Conservation (phyloP, 2,888 invertebrate species). For the Leptinotarsa haldemani region DNA sequence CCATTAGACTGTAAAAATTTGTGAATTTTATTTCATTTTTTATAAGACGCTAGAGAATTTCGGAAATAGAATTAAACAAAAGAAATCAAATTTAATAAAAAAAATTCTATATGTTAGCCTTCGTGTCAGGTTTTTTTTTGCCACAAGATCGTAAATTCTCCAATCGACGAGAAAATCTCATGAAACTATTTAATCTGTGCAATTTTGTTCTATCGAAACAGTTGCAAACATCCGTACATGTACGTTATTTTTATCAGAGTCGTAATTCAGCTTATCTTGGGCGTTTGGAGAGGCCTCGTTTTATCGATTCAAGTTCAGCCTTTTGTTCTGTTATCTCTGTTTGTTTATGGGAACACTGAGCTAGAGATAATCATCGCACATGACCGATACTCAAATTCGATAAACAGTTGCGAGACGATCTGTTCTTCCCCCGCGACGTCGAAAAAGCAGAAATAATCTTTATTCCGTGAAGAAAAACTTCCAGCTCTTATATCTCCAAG, state of each 20-base stretch:
- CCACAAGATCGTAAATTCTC: no score
- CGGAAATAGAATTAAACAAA: no score
- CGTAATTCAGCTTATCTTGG: conserved; percentile 1
- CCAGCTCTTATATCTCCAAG: no score
- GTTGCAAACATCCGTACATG: background rate
- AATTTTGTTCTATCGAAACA: background rate
- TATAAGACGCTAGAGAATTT: no score
- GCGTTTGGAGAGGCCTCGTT: background rate
- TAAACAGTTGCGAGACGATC: background rate
- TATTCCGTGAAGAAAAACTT: no score
- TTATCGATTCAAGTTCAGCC: background rate
- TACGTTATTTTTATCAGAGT: background rate
- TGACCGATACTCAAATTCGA: background rate
- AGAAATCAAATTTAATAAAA: no score
- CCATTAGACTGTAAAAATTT: no score
- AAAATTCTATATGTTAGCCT: no score
- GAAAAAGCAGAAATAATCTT: background rate
- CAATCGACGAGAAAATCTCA: background rate
- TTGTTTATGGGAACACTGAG: background rate
- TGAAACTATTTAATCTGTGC: background rate
- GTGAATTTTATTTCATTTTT: no score
- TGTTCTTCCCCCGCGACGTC: background rate
- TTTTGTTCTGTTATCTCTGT: conserved; percentile 10
- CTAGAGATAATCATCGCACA: background rate
- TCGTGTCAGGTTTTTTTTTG: no score